phyloP scores from a whole-genome alignment of 2,113 vertebrate genomes.

The Micromys minutus region DNA sequence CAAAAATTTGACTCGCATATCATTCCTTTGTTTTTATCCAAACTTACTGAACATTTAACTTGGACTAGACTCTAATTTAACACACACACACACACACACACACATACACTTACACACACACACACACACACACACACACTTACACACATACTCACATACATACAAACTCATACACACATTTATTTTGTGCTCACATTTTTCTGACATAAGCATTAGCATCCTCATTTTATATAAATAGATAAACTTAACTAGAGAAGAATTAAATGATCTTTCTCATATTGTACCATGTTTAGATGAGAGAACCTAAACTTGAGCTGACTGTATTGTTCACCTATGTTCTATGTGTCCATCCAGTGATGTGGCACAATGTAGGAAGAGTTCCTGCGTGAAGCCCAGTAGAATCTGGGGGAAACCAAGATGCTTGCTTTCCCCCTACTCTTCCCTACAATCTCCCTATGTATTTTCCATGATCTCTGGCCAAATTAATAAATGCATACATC shows the following conservation, averaged over 20 bases:
- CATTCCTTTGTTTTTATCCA: background rate
- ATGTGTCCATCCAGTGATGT: background rate
- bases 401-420: background rate
- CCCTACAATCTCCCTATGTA: background rate
- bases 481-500: background rate
- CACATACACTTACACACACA: no score
- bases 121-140: no score
- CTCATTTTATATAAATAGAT: background rate
- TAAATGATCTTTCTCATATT: background rate
- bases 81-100: background rate
- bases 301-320: background rate
- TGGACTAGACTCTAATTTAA: background rate
- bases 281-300: background rate
- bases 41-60: background rate
- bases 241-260: background rate
- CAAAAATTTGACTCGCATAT: background rate
- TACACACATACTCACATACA: background rate
- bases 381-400: background rate
- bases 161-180: background rate
- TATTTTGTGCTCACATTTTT: background rate
- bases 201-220: background rate
- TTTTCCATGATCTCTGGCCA: background rate
- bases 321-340: background rate
- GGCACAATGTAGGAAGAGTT: background rate
- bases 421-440: background rate